These are phyloP conservation scores for Lateolabrax maculatus DNA, from an alignment of 2,797 vertebrate genomes.

Conservation along the genomic window DNA sequence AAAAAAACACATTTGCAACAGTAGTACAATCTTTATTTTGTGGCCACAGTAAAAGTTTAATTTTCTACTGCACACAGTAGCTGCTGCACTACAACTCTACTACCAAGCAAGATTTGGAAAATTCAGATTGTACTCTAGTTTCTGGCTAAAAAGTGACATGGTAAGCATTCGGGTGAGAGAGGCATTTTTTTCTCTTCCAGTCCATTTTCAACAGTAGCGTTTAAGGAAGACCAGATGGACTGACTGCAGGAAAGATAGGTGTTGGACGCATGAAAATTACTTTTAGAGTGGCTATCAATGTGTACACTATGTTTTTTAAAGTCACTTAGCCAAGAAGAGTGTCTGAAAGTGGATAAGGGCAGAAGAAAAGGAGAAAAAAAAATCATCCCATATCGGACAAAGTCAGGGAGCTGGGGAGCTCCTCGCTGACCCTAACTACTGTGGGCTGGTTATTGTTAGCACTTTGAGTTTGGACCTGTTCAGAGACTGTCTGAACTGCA, in stretches of 20 bases:
- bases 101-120: background rate
- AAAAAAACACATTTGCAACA: slow-evolving; percentile 15
- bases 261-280: background rate
- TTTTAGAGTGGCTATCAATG: slow-evolving; percentile 6
- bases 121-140: background rate
- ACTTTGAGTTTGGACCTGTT: slow-evolving; percentile 84
- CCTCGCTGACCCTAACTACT: slow-evolving; percentile 86
- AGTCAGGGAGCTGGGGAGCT: slow-evolving; percentile 73
- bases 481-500: slow-evolving; percentile 87
- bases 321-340: background rate
- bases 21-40: slow-evolving; percentile 13
- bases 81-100: background rate
- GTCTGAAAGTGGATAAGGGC: slow-evolving; percentile 28
- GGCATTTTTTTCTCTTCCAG: background rate
- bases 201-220: background rate
- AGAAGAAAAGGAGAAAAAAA: slow-evolving; percentile 12
- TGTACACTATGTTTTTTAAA: background rate
- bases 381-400: slow-evolving; percentile 72
- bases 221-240: slow-evolving; percentile 6
- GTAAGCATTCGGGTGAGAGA: background rate
- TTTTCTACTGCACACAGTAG: background rate
- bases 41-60: background rate
- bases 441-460: slow-evolving; percentile 79
- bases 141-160: background rate
- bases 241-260: background rate